Percentiles rank a stretch among this genome's conserved stretches.
Conservation (phyloP, 1,140 invertebrate species). For the Ceratina australensis region DNA sequence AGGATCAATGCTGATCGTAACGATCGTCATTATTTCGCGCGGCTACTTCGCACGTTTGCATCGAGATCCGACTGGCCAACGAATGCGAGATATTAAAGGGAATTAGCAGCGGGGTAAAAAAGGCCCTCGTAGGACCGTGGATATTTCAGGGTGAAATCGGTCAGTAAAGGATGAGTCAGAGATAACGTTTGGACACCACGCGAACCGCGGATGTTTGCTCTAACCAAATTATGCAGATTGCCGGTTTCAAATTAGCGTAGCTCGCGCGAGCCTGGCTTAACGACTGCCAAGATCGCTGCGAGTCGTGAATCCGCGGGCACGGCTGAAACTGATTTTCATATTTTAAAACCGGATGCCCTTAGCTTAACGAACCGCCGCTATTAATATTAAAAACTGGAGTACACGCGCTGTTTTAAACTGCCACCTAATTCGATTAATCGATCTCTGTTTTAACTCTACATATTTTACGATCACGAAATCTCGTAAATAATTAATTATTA, state of each 20-base stretch:
- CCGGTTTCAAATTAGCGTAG: constrained; percentile 38
- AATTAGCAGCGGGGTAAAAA: constrained; percentile 17
- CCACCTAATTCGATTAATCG: no score
- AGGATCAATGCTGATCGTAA: not conserved
- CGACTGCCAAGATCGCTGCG: constrained; percentile 18
- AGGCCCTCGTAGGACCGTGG: not conserved
- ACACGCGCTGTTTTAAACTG: no score
- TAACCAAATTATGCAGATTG: constrained; percentile 52
- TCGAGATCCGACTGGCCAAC: not conserved
- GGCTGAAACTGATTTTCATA: constrained; percentile 42
- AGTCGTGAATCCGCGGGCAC: not conserved
- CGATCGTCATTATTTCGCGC: not conserved
- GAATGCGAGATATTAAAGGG: constrained; percentile 26
- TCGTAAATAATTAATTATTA: no score
- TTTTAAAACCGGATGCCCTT: constrained; percentile 32
- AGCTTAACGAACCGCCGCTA: not conserved
- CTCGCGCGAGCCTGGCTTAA: constrained; percentile 38
- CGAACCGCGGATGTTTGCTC: constrained; percentile 28
- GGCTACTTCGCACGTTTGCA: not conserved
- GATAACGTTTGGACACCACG: constrained; percentile 20
- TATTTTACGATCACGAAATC: no score
- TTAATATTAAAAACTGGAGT: no score
- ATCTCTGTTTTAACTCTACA: no score
- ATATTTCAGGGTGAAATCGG: constrained; percentile 18
- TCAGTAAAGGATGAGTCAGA: constrained; percentile 6